Percentiles rank a stretch among this genome's conserved stretches.
Evolutionary conservation across 2,797 vertebrate genomes (phyloP).

Genomic region (Gambusia yucatana): DNA sequence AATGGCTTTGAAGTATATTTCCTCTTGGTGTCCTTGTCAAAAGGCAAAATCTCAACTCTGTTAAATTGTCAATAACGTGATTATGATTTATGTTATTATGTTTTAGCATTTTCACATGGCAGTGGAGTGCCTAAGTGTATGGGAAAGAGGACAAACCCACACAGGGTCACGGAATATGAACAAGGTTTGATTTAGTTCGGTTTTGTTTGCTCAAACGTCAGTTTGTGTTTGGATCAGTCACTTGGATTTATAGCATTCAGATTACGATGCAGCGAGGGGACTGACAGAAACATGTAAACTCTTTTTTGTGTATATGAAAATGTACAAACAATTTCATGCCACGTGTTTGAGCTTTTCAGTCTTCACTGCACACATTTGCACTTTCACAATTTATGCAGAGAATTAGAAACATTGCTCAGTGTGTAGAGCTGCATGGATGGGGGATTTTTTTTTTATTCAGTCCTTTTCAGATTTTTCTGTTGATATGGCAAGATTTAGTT

Average conservation of each 20-base stretch:
- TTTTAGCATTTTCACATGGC: conserved; percentile 32
- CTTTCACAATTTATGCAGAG: conserved; percentile 36
- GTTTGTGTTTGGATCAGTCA: conserved; percentile 14
- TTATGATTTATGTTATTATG: conserved; percentile 35
- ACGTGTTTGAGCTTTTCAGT: conserved; percentile 19
- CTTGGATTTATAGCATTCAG: conserved; percentile 25
- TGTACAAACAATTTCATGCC: not conserved
- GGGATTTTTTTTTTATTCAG: no score
- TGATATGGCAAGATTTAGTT: not conserved
- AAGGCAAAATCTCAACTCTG: conserved; percentile 38
- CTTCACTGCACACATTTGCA: conserved; percentile 34
- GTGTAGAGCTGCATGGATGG: not conserved
- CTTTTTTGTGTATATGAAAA: conserved; percentile 1
- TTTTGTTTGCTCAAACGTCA: conserved; percentile 10
- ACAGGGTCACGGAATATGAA: conserved; percentile 15
- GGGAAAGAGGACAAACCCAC: conserved; percentile 11
- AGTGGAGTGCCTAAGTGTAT: not conserved
- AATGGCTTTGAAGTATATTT: conserved; percentile 59
- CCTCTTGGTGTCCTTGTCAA: conserved; percentile 42
- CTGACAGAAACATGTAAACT: conserved; percentile 28
- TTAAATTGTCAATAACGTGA: conserved; percentile 54
- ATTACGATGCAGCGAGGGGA: conserved; percentile 10
- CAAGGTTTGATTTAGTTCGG: conserved; percentile 6
- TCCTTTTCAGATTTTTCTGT: not conserved
- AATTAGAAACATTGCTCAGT: conserved; percentile 14